A percentile compares a stretch with the other conserved stretches of the same genome.
Conservation (phyloP, 35 echinoderm and acorn worm species). For the Strongylocentrotus purpuratus region DNA sequence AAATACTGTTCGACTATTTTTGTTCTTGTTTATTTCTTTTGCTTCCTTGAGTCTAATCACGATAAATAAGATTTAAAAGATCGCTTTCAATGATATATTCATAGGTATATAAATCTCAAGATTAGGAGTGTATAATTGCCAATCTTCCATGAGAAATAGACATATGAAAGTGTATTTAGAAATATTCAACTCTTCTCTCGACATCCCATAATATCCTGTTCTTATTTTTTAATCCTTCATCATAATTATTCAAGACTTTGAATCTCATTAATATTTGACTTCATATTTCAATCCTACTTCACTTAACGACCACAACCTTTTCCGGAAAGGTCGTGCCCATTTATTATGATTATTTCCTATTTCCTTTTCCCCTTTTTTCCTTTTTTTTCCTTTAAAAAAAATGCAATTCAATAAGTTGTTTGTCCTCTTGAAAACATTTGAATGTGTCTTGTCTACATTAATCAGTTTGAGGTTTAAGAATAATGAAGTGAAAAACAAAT, state of each 20-base stretch:
- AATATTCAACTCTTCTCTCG: neutral
- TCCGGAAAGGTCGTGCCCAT: neutral
- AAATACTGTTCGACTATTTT: neutral
- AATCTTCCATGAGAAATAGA: neutral
- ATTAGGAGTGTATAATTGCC: neutral
- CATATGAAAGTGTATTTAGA: neutral
- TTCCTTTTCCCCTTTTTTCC: neutral
- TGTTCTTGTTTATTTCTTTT: neutral
- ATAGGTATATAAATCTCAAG: neutral
- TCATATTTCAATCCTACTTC: too few species aligned
- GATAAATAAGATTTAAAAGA: neutral
- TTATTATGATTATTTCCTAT: neutral
- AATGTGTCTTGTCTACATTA: too few species aligned
- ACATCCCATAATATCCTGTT: neutral
- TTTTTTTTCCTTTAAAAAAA: neutral
- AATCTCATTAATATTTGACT: too few species aligned
- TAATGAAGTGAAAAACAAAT: too few species aligned
- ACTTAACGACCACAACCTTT: too few species aligned
- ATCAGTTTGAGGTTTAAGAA: too few species aligned
- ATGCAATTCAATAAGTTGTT: neutral
- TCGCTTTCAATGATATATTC: neutral
- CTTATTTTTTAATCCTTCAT: neutral
- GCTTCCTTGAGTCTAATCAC: neutral
- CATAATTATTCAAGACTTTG: neutral
- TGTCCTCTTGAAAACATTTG: too few species aligned